These are phyloP conservation scores for Meloidogyne hapla DNA, from an alignment of 1,140 invertebrate genomes.

Conservation along the genomic window DNA sequence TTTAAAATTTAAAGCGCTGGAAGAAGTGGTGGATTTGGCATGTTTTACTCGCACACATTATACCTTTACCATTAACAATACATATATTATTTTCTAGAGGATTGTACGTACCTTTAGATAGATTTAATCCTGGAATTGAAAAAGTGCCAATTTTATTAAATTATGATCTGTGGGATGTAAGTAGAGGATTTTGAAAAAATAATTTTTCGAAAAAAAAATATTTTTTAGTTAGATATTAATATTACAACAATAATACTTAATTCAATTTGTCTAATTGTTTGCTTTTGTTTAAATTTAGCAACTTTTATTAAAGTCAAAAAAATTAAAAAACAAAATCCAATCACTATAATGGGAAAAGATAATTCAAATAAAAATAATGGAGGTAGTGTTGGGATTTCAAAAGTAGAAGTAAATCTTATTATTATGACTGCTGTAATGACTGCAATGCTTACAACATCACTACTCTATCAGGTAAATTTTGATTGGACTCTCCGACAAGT, in stretches of 20 bases:
- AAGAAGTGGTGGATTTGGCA: not conserved
- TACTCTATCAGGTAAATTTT: not conserved
- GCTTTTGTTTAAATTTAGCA: not conserved
- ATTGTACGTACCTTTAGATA: not conserved
- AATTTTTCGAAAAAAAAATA: not conserved
- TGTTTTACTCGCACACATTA: not conserved
- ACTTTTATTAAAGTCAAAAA: not conserved
- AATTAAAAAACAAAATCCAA: conserved; percentile 1
- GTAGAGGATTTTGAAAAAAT: not conserved
- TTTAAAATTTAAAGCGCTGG: not conserved
- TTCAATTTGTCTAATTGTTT: not conserved
- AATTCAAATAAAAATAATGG: not conserved
- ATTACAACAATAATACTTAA: not conserved
- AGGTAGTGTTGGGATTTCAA: not conserved
- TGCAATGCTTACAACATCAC: conserved; percentile 1
- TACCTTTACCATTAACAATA: conserved; percentile 5
- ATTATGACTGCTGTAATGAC: conserved; percentile 5
- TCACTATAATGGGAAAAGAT: not conserved
- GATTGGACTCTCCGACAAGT: no score
- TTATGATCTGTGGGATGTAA: not conserved
- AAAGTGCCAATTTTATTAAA: not conserved
- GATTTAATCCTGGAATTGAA: not conserved
- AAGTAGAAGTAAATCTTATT: not conserved
- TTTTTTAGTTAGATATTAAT: not conserved
- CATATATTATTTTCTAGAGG: not conserved